Conservation (phyloP, 2,797 vertebrate species). For the Gymnodraco acuticeps region DNA sequence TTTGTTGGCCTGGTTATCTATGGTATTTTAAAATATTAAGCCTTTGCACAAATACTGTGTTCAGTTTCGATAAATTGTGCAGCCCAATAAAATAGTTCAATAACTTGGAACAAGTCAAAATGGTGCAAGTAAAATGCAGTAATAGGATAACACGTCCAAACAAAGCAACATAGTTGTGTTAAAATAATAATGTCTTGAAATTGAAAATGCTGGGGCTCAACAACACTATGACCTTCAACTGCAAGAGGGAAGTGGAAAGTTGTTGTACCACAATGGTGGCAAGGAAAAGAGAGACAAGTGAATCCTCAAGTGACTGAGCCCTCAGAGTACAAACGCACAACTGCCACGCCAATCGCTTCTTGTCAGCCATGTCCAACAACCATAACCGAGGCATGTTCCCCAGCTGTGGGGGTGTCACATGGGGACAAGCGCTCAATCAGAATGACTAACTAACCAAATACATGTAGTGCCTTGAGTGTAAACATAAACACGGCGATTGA, state of each 20-base stretch:
- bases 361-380: conserved; percentile 37
- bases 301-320: conserved; percentile 29
- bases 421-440: conserved; percentile 40
- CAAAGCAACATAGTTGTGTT: background rate
- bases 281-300: conserved; percentile 7
- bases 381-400: conserved; percentile 19
- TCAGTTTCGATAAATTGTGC: too few species aligned
- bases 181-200: background rate
- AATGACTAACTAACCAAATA: conserved; percentile 40
- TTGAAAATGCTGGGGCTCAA: fast-evolving
- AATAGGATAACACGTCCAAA: background rate
- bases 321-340: conserved; percentile 27
- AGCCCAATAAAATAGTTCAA: too few species aligned
- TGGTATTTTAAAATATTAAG: too few species aligned
- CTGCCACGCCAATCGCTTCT: conserved; percentile 10
- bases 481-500: conserved; percentile 67
- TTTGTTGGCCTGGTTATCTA: too few species aligned
- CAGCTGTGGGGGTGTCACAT: conserved; percentile 38
- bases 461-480: conserved; percentile 49
- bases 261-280: background rate
- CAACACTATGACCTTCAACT: too few species aligned
- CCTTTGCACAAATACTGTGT: too few species aligned
- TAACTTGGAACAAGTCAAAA: too few species aligned
- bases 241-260: background rate
- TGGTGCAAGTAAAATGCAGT: too few species aligned